Percentiles rank a stretch among this genome's conserved stretches.
These are phyloP conservation scores for Papilio xuthus DNA, from an alignment of 1,140 invertebrate genomes.

Conservation along the genomic window DNA sequence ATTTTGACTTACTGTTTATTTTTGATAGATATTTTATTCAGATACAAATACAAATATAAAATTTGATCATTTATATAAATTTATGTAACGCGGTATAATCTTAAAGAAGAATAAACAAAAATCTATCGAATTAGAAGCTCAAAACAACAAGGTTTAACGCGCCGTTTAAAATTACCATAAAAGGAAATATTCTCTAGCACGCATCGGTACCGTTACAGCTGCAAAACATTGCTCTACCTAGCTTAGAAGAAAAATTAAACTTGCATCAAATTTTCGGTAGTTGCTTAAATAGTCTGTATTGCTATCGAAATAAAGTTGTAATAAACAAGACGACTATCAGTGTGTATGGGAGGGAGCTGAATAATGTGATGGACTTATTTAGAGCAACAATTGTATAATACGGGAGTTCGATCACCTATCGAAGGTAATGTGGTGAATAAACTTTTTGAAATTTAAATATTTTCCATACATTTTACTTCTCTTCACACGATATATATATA, in stretches of 20 bases:
- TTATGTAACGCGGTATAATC: neutral
- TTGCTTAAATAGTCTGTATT: neutral
- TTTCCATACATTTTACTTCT: neutral
- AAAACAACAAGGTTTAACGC: neutral
- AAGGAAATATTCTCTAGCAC: constrained; percentile 1
- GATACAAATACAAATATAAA: neutral
- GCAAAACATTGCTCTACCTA: neutral
- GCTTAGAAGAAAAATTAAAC: neutral
- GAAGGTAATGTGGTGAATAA: neutral
- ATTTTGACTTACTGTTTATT: neutral
- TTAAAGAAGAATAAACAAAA: neutral
- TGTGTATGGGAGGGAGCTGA: neutral
- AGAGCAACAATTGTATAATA: neutral
- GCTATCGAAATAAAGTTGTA: neutral
- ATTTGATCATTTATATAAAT: neutral
- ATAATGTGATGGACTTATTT: constrained; percentile 13
- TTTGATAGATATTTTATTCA: neutral
- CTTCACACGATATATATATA: neutral
- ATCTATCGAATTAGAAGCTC: neutral
- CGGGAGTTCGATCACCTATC: neutral
- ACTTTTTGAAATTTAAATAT: constrained; percentile 1
- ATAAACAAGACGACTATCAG: neutral
- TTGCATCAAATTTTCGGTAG: neutral
- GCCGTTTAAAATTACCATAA: constrained; percentile 11
- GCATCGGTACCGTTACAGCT: neutral